Base-by-base conservation (phyloP, 2,888 invertebrate species). In the Xestia ashworthii region DNA sequence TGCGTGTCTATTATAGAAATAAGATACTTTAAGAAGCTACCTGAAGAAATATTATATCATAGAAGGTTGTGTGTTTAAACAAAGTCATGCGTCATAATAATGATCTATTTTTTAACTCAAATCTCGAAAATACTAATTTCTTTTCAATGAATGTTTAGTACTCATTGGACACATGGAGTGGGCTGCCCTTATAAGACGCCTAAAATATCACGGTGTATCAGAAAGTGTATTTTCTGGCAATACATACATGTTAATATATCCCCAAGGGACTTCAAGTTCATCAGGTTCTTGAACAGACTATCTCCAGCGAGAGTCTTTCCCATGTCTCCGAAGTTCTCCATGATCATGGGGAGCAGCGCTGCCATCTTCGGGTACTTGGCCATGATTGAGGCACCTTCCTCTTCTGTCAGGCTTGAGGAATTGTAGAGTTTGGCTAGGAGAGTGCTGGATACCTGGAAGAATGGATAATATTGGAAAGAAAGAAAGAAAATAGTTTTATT, bases 331-430 rank as follows among this genome's bases (percentile, higher is more conserved):
- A 96, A 84, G 53, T 92, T 92, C 1, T 89, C 88, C 77, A 94
- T 95, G 32, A 97, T 91, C 1, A 93, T 84, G 0, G 97, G 97
- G 75, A 97, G 76, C 9, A 97, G 87, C 11, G 95, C 91, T 0
- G 95, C 93, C 89, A 97, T 95, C 16, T 94, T 91, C 0, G 95
- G 94, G 46, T 97, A 92, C 78, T 93, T 93, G 0, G 92, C 89
- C 32, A 97, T 83, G 0, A 97, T 94, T 0, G 85, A 80, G 44
- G 94, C 90, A 0, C 97, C 97, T 69, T 97, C 96, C 0, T 91
- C 88, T 66, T 93, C 91, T 0, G 96, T 96, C 67, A 97, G 89
- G 87, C 97, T 95, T 0, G 97, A 97, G 0, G 97, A 95, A 0
- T 90, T 80, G 89, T 97, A 94, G 22, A 97, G 94, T 80, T 96